These are phyloP conservation scores for Bostrychus sinensis DNA, from an alignment of 2,113 vertebrate species.

Conservation along the genomic window DNA sequence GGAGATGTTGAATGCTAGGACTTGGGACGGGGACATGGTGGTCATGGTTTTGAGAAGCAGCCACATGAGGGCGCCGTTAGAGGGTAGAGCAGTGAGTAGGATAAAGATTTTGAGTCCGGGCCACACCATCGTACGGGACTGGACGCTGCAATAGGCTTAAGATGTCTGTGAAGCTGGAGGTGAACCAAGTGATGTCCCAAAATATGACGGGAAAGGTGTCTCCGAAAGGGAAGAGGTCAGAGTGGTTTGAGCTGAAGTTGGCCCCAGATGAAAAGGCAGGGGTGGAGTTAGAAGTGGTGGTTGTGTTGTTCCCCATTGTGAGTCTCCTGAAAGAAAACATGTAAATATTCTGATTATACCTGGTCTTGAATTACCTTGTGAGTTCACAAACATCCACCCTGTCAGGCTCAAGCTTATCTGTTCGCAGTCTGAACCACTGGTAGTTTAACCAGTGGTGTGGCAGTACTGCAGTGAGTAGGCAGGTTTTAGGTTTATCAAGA, in stretches of 20 bases:
- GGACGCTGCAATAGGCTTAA: constrained; percentile 7
- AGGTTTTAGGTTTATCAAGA: no score
- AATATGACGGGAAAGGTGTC: neutral
- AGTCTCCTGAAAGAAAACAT: no score
- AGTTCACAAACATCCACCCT: no score
- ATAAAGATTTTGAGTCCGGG: constrained; percentile 22
- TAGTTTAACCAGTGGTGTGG: no score
- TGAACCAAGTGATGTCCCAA: neutral
- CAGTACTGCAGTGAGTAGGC: no score
- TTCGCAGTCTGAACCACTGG: no score
- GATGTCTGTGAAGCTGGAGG: neutral
- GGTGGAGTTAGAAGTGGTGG: no score
- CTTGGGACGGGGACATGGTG: constrained; percentile 42
- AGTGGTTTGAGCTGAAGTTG: neutral
- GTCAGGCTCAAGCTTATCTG: no score
- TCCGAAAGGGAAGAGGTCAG: neutral
- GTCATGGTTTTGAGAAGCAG: constrained; percentile 38
- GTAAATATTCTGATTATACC: no score
- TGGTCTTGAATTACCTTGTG: no score
- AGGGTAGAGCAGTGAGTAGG: constrained; percentile 15
- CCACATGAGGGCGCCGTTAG: constrained; percentile 48
- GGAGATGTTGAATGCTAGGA: constrained; percentile 54
- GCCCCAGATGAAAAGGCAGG: no score
- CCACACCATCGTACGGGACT: neutral
- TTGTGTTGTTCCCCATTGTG: no score